These are phyloP conservation scores for Syngnathoides biaculeatus DNA, from an alignment of 2,113 vertebrate genomes.

Conservation along the genomic window DNA sequence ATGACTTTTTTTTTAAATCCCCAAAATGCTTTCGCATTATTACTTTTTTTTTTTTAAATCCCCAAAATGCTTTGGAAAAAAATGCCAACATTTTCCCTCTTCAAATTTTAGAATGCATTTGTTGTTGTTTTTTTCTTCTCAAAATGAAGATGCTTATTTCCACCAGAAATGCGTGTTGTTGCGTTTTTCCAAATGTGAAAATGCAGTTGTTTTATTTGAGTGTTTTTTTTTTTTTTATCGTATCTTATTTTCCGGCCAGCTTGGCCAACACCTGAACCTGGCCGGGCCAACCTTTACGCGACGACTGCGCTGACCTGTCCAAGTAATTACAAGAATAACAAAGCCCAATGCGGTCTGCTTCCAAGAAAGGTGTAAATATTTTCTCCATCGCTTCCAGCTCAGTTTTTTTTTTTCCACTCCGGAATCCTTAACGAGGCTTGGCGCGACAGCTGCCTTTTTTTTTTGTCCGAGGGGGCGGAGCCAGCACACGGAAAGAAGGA, in stretches of 20 bases:
- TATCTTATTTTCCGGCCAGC: background rate
- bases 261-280: background rate
- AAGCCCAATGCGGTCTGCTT: constrained; percentile 40
- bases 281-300: background rate
- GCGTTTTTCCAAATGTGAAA: too few species aligned
- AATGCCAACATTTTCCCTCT: too few species aligned
- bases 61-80: too few species aligned
- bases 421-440: constrained; percentile 12
- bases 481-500: constrained; percentile 40
- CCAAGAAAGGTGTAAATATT: constrained; percentile 43
- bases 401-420: constrained; percentile 9
- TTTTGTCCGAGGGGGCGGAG: constrained; percentile 36
- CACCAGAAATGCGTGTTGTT: too few species aligned
- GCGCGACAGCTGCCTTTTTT: constrained; percentile 66
- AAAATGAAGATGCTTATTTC: too few species aligned
- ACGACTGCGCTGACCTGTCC: constrained; percentile 38
- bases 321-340: constrained; percentile 27
- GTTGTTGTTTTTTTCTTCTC: too few species aligned
- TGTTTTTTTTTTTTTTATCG: too few species aligned
- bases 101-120: too few species aligned
- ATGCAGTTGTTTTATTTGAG: too few species aligned
- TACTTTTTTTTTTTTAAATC: too few species aligned
- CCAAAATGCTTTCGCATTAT: too few species aligned
- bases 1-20: too few species aligned
- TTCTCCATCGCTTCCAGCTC: constrained; percentile 29